Evolutionary conservation across 2,888 invertebrate genomes (phyloP).

Genomic region (Apodemia duryi): DNA sequence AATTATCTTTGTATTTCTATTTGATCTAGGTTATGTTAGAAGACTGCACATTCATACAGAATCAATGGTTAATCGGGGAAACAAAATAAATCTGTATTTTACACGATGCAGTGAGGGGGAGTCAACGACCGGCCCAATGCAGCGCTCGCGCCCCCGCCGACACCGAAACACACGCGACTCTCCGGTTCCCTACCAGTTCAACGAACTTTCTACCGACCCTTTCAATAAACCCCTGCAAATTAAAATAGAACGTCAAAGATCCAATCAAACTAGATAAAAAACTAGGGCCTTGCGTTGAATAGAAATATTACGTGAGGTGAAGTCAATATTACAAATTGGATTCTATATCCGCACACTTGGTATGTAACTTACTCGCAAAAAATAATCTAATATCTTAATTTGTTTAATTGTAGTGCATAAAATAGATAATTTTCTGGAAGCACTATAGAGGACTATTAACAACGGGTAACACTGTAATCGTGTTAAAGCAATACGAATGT

Average conservation of each 20-base stretch:
- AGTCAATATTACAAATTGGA: not conserved
- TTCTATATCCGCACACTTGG: too few species aligned
- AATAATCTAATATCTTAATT: too few species aligned
- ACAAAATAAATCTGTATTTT: slow-evolving; percentile 50
- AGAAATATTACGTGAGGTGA: not conserved
- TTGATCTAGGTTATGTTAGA: not conserved
- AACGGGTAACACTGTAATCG: too few species aligned
- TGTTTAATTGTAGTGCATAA: too few species aligned
- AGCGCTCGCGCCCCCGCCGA: slow-evolving; percentile 50
- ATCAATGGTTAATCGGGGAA: slow-evolving; percentile 28
- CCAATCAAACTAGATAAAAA: slow-evolving; percentile 4
- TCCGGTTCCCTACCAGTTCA: slow-evolving; percentile 67
- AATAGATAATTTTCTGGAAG: too few species aligned
- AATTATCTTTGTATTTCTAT: not conserved
- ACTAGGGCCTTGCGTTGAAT: not conserved
- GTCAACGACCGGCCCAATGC: slow-evolving; percentile 70
- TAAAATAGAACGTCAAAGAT: slow-evolving; percentile 17
- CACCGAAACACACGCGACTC: slow-evolving; percentile 45
- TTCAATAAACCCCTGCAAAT: slow-evolving; percentile 46
- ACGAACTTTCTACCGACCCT: slow-evolving; percentile 59
- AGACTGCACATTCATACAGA: slow-evolving; percentile 4
- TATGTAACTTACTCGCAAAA: too few species aligned
- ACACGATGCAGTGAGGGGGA: slow-evolving; percentile 54
- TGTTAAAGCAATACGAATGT: too few species aligned
- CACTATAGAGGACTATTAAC: too few species aligned